Conservation (phyloP, 1,140 invertebrate genomes). For the Ridgeia piscesae region DNA sequence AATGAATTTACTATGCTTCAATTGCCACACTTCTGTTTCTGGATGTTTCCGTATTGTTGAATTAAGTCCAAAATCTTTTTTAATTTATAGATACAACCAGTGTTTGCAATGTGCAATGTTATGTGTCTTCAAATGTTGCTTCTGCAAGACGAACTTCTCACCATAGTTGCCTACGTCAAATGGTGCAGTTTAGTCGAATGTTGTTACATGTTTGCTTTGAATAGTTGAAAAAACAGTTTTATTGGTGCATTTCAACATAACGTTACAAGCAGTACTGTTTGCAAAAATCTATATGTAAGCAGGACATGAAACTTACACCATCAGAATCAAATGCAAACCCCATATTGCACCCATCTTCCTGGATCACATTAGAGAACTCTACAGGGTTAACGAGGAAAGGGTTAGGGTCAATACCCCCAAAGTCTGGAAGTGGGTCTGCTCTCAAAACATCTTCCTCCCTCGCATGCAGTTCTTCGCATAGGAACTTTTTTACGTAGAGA, state of each 20-base stretch:
- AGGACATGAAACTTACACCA: slow-evolving; percentile 83
- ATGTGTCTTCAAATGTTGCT: no score
- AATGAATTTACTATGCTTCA: no score
- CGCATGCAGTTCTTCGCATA: slow-evolving; percentile 78
- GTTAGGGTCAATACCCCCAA: slow-evolving; percentile 95
- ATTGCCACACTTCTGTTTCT: no score
- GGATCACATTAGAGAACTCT: slow-evolving; percentile 78
- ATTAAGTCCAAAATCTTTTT: no score
- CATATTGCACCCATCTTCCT: slow-evolving; percentile 82
- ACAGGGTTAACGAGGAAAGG: slow-evolving; percentile 96
- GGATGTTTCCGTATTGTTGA: no score
- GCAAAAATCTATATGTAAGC: not conserved
- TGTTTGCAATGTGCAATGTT: no score
- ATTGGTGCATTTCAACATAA: not conserved
- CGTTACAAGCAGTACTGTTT: not conserved
- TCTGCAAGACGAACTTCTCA: no score
- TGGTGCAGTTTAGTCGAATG: no score
- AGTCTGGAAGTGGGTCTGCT: slow-evolving; percentile 82
- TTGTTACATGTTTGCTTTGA: no score
- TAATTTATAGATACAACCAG: no score
- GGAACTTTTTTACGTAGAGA: slow-evolving; percentile 88
- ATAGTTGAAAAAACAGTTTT: no score
- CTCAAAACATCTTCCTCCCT: slow-evolving; percentile 69
- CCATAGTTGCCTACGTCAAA: no score
- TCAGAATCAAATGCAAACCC: slow-evolving; percentile 81